Conservation (phyloP, 2,888 invertebrate genomes). For the Drosophila infuscata region DNA sequence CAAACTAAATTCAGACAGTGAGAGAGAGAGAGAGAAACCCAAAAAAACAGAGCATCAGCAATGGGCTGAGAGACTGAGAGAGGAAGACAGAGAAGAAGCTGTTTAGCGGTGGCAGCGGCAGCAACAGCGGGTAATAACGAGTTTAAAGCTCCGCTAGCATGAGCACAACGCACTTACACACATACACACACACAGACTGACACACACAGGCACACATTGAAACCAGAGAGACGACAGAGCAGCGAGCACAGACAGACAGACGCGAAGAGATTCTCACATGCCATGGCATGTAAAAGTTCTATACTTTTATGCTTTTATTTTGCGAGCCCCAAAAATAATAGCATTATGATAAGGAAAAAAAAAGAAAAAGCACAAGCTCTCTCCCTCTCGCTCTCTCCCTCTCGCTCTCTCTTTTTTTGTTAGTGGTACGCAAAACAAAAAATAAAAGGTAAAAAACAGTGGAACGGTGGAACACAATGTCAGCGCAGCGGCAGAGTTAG, state of each 20-base stretch:
- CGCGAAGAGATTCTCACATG: conserved; percentile 39
- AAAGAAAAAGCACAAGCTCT: conserved; percentile 32
- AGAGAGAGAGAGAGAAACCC: conserved; percentile 1
- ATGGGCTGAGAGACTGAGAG: conserved; percentile 21
- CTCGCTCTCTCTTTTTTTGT: conserved; percentile 5
- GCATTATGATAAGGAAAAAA: conserved; percentile 70
- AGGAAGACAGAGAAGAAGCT: conserved; percentile 50
- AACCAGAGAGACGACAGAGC: conserved; percentile 3
- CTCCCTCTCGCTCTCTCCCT: conserved; percentile 4
- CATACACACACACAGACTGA: conserved; percentile 8
- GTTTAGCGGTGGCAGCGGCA: conserved; percentile 42
- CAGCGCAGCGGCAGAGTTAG: conserved; percentile 21
- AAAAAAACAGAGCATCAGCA: conserved; percentile 25
- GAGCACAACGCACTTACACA: conserved; percentile 46
- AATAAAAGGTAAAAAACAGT: conserved; percentile 49
- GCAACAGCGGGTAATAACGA: conserved; percentile 62
- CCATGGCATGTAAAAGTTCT: conserved; percentile 62
- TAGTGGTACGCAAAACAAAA: conserved; percentile 13
- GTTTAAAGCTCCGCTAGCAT: conserved; percentile 73
- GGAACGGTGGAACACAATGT: conserved; percentile 23
- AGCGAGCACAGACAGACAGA: conserved; percentile 7
- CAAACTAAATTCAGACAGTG: conserved; percentile 33
- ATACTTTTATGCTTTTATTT: conserved; percentile 66
- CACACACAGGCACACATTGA: conserved; percentile 25
- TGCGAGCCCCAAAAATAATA: conserved; percentile 70